These are phyloP conservation scores for Semicossyphus pulcher DNA, from an alignment of 2,113 vertebrate species.

Conservation along the genomic window DNA sequence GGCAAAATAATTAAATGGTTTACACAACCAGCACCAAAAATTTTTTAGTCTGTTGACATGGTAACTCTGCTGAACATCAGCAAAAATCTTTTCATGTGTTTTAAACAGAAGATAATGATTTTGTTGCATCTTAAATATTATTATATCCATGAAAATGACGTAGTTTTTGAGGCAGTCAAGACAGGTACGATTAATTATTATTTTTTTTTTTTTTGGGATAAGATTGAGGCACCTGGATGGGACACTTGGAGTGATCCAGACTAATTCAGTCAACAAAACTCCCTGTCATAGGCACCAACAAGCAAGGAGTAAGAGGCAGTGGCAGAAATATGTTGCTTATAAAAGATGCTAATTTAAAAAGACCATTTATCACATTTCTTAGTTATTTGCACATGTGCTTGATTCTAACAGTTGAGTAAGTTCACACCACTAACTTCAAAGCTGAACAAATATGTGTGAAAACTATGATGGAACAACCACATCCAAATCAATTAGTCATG, in stretches of 20 bases:
- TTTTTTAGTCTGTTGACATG: neutral
- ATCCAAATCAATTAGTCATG: constrained; percentile 6
- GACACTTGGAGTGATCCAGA: no score
- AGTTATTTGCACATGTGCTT: neutral
- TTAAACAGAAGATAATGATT: no score
- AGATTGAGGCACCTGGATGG: no score
- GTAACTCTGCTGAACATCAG: neutral
- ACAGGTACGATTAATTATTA: no score
- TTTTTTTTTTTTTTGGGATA: no score
- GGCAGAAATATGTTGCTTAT: neutral
- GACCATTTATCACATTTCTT: neutral
- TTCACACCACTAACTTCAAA: neutral
- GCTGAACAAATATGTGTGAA: neutral
- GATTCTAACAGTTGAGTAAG: neutral
- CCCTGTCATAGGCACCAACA: no score
- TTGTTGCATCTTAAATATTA: no score
- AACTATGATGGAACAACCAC: neutral
- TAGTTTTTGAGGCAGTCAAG: no score
- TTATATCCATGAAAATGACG: no score
- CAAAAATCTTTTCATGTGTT: neutral
- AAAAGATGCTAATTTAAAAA: neutral
- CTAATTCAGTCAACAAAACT: no score
- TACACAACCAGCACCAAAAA: neutral
- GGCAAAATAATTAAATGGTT: neutral
- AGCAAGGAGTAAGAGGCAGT: no score